phyloP scores from a whole-genome alignment of 2,113 vertebrate genomes.

The Pontoporia blainvillei region DNA sequence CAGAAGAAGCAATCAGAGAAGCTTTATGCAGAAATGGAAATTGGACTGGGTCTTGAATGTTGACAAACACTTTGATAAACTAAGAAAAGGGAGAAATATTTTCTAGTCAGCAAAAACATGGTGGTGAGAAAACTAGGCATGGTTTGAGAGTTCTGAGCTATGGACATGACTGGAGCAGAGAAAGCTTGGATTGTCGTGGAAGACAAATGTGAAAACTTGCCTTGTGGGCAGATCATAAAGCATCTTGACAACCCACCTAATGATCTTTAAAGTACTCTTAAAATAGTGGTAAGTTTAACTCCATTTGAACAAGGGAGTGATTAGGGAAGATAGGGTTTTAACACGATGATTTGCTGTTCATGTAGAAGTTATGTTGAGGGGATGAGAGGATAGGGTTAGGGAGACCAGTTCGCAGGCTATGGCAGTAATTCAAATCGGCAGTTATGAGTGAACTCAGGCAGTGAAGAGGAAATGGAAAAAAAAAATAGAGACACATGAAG shows the following conservation, averaged over 20 bases:
- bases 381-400: not conserved
- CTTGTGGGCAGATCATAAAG: not conserved
- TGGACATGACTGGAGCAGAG: not conserved
- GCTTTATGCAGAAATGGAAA: not conserved
- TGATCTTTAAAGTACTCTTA: not conserved
- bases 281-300: not conserved
- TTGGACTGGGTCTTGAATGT: not conserved
- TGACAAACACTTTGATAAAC: not conserved
- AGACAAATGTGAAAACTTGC: not conserved
- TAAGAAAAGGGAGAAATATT: not conserved
- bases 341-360: not conserved
- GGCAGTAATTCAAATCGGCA: not conserved
- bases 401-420: not conserved
- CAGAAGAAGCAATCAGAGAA: not conserved
- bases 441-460: not conserved
- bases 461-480: not conserved
- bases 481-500: not conserved
- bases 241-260: not conserved
- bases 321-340: not conserved
- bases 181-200: not conserved
- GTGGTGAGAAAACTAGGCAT: rapidly evolving
- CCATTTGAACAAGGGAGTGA: not conserved
- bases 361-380: not conserved
- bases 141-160: not conserved
- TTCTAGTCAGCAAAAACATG: not conserved